Base-by-base conservation (phyloP, 2,113 vertebrate species). In the Amphiprion ocellaris region DNA sequence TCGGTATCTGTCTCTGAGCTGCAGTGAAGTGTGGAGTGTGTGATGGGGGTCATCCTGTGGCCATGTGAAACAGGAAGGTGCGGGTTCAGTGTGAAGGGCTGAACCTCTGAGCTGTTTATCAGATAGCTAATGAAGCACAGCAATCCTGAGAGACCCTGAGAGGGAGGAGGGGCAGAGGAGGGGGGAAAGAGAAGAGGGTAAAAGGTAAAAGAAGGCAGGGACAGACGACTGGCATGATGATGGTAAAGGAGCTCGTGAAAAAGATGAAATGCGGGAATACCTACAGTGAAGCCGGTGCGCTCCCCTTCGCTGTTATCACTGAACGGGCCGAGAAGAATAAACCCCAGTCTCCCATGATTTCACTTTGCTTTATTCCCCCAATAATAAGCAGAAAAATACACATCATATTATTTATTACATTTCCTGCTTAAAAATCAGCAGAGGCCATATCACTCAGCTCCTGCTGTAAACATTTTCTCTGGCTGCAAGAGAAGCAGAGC, bases 391-490 rank as follows among this genome's bases (percentile, higher is more conserved):
- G 64, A 70, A 81, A 85, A 77, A 76, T 58, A 84, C 69, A 83
- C 80, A 64, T 23, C 37, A 8, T 69, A 59, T 84, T 83, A 87
- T 90, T 90, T 83, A 89, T 89, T 76, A 82, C 81, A 67, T 85
- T 79, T 82, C 70, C 81, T 63, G 69, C 68, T 81, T 80, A 44
- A 70, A 74, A 79, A 69, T 79, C 79, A 74, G 84, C 79, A 11
- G 64, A 77, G 82, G 84, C 83, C 81, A 10, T 58, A 71, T 93
- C 92, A 92, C 91, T 92, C 92, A 90, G 85, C 92, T 89, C 77
- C 77, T 39, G 89, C 74, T 5, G 44, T 92, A 92, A 93, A 93
- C 89, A 92, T 93, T 93, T 92, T 88, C 90, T 88, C 91, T 92
- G 87, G 91, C 91, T 77, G 66, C 44, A 28, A 69, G 75, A 75